Evolutionary conservation across 2,113 vertebrate species (phyloP).

Genomic region (Dasyurus viverrinus): DNA sequence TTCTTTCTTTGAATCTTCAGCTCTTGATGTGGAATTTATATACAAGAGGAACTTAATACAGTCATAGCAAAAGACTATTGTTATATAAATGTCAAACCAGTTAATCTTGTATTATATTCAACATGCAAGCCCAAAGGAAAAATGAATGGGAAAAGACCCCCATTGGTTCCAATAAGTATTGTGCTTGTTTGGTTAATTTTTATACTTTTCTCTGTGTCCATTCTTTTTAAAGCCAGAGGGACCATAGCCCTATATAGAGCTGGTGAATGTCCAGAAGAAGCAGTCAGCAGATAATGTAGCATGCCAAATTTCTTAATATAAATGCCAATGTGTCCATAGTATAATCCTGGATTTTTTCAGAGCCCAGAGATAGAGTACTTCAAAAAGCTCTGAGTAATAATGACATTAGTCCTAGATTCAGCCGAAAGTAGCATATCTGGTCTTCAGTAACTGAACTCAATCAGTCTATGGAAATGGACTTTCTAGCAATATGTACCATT

Average conservation of each 20-base stretch:
- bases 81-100: background rate
- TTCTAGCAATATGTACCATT: background rate
- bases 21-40: background rate
- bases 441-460: background rate
- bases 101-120: background rate
- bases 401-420: background rate
- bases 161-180: background rate
- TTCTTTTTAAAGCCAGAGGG: background rate
- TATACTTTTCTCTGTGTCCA: background rate
- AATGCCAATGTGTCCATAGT: background rate
- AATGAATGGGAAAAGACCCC: background rate
- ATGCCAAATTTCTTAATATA: background rate
- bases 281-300: background rate
- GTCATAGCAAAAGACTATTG: background rate
- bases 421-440: background rate
- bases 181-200: background rate
- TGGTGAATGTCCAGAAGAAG: background rate
- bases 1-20: background rate
- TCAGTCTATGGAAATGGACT: background rate
- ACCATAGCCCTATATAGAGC: background rate
- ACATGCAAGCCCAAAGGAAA: background rate
- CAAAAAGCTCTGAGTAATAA: background rate
- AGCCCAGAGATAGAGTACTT: background rate
- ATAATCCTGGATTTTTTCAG: background rate
- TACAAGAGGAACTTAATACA: constrained; percentile 53